Evolutionary conservation across 1,140 invertebrate genomes (phyloP), one percentile per base, ranked within the genome.

Genomic region (Bicyclus anynana): DNA sequence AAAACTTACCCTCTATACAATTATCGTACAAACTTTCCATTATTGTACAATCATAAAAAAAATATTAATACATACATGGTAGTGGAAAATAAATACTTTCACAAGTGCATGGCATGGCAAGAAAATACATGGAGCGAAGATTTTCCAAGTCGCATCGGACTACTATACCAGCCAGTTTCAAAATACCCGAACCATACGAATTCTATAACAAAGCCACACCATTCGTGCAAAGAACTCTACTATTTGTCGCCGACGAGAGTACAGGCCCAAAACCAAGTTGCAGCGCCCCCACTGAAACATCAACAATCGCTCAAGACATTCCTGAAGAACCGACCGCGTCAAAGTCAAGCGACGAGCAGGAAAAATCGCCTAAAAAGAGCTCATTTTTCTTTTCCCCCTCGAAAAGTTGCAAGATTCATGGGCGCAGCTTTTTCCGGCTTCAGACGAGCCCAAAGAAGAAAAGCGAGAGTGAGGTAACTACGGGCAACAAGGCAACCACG

Each of bases 201-300:
- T 90, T 90, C 51, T 90, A 90, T 53, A 85, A 86, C 48, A 89
- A 89, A 60, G 89, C 89, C 0, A 90, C 89, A 20, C 86, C 89
- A 12, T 90, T 90, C 55, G 87, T 90, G 5, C 89, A 89, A 72
- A 72, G 87, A 46, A 90, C 89, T 1, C 55, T 87, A 47, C 53
- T 89, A 29, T 90, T 90, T 51, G 83, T 89, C n/a, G 82, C 82
- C 23, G 81, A 85, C 53, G 77, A 86, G 62, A 81, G 72, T 37
- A 80, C 87, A 0, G 87, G 75, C n/a, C 79, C 79, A 0, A 83
- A 84, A 44, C 69, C 78, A 10, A 69, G 69, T 46, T 47, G 60
- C 13, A 59, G 60, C 17, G 59, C 56, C 1, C 37, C 53, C 21
- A 40, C 47, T 54, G 64, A 67, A 29, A 66, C 59, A 20, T 48